Percentiles rank a stretch among this genome's conserved stretches.
These are phyloP conservation scores for Physeter macrocephalus DNA, from an alignment of 2,113 vertebrate genomes.

Conservation along the genomic window DNA sequence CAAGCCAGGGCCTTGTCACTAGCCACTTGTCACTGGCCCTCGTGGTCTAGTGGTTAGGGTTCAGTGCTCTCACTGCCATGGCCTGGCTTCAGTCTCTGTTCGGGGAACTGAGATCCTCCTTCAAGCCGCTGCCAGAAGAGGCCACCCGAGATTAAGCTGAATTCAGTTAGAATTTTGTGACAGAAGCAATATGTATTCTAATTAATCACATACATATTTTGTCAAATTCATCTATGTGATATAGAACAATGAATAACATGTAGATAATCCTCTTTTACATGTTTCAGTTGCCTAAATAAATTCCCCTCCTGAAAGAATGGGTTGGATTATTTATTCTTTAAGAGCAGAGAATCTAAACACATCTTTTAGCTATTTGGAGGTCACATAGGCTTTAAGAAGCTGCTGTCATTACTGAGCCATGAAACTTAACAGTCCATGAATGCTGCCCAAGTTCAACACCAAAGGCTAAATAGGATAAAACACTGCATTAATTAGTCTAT, in stretches of 20 bases:
- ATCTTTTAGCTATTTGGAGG: slow-evolving; percentile 65
- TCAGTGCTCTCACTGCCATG: neutral
- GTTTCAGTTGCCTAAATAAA: slow-evolving; percentile 51
- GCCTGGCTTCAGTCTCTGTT: neutral
- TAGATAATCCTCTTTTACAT: slow-evolving; percentile 11
- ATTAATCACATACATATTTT: slow-evolving; percentile 23
- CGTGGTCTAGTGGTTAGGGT: neutral
- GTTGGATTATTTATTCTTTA: slow-evolving; percentile 68
- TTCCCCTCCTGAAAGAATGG: neutral
- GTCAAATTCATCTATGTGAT: neutral
- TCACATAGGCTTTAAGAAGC: slow-evolving; percentile 72
- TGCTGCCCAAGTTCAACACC: slow-evolving; percentile 63
- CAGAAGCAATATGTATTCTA: neutral
- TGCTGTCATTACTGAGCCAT: slow-evolving; percentile 75
- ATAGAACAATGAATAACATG: neutral
- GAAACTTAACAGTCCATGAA: slow-evolving; percentile 77
- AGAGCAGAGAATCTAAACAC: slow-evolving; percentile 67
- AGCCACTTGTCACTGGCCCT: no score
- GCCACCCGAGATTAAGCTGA: neutral
- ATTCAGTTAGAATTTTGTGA: slow-evolving; percentile 34
- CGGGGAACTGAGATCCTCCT: neutral
- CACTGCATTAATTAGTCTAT: slow-evolving; percentile 73
- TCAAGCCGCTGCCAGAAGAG: neutral
- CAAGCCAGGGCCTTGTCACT: no score
- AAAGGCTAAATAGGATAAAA: slow-evolving; percentile 72